phyloP scores from a whole-genome alignment of 1,140 invertebrate species.

The Aleiodes sp. region DNA sequence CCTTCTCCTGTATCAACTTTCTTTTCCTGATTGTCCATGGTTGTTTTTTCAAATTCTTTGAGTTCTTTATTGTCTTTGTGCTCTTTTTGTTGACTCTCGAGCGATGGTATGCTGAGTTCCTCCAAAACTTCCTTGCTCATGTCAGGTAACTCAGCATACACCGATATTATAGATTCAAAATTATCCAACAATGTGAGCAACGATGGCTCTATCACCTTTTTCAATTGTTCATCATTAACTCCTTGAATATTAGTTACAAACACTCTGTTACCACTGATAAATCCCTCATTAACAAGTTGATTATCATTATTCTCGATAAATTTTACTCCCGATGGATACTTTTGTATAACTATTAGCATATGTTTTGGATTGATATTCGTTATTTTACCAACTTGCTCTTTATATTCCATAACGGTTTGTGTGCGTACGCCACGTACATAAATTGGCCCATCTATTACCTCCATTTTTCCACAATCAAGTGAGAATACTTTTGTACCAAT shows the following conservation, averaged over 20 bases:
- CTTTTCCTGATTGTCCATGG: not conserved
- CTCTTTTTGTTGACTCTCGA: constrained; percentile 49
- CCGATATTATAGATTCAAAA: constrained; percentile 70
- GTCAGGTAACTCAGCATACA: constrained; percentile 72
- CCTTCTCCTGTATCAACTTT: not conserved
- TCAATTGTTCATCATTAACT: constrained; percentile 50
- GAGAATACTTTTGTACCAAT: constrained; percentile 73
- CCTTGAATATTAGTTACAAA: constrained; percentile 53
- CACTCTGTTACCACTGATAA: constrained; percentile 68
- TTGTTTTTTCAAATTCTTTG: not conserved
- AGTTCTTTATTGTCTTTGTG: constrained; percentile 22
- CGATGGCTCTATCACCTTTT: constrained; percentile 53
- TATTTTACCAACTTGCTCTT: constrained; percentile 66
- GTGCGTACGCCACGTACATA: constrained; percentile 70
- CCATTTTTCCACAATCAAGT: constrained; percentile 69
- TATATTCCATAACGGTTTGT: constrained; percentile 72
- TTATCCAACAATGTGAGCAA: constrained; percentile 63
- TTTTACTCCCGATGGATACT: constrained; percentile 64
- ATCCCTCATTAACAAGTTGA: constrained; percentile 65
- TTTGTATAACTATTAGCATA: constrained; percentile 67
- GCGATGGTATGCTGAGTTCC: constrained; percentile 66
- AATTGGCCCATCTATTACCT: constrained; percentile 72
- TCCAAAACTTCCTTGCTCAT: constrained; percentile 68
- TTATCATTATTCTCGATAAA: constrained; percentile 64
- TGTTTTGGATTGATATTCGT: constrained; percentile 62